Evolutionary conservation across 1,140 invertebrate genomes (phyloP), one percentile per base, ranked within the genome.

Genomic region (Cataglyphis hispanica): DNA sequence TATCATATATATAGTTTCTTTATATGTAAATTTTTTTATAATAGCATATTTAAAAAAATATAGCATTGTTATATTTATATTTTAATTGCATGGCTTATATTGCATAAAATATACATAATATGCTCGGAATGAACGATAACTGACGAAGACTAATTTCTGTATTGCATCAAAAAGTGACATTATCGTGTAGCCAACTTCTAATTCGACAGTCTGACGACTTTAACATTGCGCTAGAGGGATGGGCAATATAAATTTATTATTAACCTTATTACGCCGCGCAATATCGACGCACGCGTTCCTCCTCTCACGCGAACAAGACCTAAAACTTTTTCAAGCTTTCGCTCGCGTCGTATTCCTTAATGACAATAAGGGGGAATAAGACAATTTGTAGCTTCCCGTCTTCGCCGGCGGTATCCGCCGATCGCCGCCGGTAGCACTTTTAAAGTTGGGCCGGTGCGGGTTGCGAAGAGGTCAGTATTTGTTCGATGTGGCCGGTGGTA

Each of bases 391-490:
- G 60, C 61, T 72, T 80, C 67, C 60, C 66, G 11, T 76, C 53
- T 69, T 84, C 50, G 66, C 13, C 27, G 61, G 72, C 60, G 37
- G 64, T 75, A 87, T 87, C 75, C 50, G 56, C 34, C 63, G 27
- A 85, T 88, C 81, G 81, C 66, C 27, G 56, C 8, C n/a, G 66
- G 61, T 43, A 69, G 75, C 67, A 86, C 75, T 88, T 86, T 78
- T n/a, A 56, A 86, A 69, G 43, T 27, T 6, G 64, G 46, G 67
- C 53, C 53, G 53, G 53, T 50, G 69, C 88, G 40, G 46, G n/a
- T 16, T 67, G n/a, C n/a, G 81, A 86, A 83, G 86, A 89, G 91
- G 91, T 92, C 91, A 93, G 91, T 90, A 90, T 86, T 92, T 90
- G 88, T 76, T 85, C 60, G 66, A 40, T 60, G 74, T 50, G 75